Base-by-base conservation (phyloP, 2,113 vertebrate species). In the Paramisgurnus dabryanus region DNA sequence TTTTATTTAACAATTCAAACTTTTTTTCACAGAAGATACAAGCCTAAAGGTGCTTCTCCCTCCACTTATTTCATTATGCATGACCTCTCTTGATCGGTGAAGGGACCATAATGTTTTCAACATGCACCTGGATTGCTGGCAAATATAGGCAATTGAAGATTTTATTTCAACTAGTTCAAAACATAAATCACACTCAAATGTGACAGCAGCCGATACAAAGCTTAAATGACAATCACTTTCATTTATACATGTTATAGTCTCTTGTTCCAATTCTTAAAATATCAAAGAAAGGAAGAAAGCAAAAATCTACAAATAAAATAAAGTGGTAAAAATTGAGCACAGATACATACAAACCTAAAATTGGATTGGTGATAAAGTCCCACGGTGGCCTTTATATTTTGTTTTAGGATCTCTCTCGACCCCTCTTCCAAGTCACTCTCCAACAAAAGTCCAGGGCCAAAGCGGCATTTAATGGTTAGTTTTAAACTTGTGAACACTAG, bases 401-500 rank as follows among this genome's bases (percentile, higher is more conserved):
- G 39, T 63, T 66, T 67, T 74, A 76, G 43, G 76, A 81, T 83
- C 65, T 86, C 78, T 84, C 18, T 76, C 45, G 66, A 79, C 39
- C 65, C 77, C 34, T 69, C 65, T 61, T 67, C 53, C 1, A 63
- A 27, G 57, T 12, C 57, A 84, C 73, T 81, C 66, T 75, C 81
- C 83, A 49, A 53, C 49, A 65, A 77, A 76, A 94, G 92, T 92
- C 89, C 90, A 83, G 90, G 76, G 49, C 65, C 81, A 80, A 75
- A 83, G 86, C 87, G 68, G 79, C 67, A 87, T 87, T 86, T 82
- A 71, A 91, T 91, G 89, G 94, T 96, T 96, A 95, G 92, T 85
- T 95, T 96, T 97, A 96, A 96, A 95, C 96, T 95, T 95, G 91
- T 93, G 95, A 95, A 96, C 95, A 96, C 95, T 95, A 95, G 93